These are phyloP conservation scores for Sericinus montela DNA, from an alignment of 2,888 invertebrate species.

Conservation along the genomic window DNA sequence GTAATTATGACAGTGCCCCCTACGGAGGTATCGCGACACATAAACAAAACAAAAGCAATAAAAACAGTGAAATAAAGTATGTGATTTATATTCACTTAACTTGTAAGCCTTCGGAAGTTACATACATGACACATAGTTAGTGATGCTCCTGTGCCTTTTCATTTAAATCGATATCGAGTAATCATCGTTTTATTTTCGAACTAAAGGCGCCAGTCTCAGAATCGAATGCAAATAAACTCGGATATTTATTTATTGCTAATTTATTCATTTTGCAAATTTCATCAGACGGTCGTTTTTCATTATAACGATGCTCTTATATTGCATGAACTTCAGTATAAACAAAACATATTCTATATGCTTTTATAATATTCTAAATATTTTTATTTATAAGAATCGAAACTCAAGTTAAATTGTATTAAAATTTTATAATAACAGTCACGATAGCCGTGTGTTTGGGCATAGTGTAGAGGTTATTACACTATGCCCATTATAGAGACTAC, in stretches of 20 bases:
- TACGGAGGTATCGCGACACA: not conserved
- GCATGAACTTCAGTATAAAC: too few species aligned
- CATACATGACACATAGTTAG: not conserved
- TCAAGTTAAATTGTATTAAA: too few species aligned
- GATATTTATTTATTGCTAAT: constrained; percentile 10
- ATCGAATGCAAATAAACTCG: constrained; percentile 8
- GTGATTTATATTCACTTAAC: not conserved
- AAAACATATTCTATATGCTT: too few species aligned
- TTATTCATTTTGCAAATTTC: constrained; percentile 4
- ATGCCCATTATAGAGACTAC: too few species aligned
- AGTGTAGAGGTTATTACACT: too few species aligned
- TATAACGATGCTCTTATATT: not conserved
- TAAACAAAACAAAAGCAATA: not conserved
- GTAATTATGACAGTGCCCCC: too few species aligned
- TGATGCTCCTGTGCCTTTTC: not conserved
- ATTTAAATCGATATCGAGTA: not conserved
- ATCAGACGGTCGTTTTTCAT: not conserved
- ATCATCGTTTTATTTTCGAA: not conserved
- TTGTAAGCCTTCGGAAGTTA: not conserved
- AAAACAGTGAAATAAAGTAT: not conserved
- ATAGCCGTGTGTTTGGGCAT: too few species aligned
- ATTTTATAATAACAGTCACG: too few species aligned
- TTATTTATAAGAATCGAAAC: too few species aligned
- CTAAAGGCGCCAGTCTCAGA: constrained; percentile 2
- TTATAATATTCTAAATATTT: too few species aligned